Conservation (phyloP, 2,113 vertebrate genomes). For the Marmota monax region DNA sequence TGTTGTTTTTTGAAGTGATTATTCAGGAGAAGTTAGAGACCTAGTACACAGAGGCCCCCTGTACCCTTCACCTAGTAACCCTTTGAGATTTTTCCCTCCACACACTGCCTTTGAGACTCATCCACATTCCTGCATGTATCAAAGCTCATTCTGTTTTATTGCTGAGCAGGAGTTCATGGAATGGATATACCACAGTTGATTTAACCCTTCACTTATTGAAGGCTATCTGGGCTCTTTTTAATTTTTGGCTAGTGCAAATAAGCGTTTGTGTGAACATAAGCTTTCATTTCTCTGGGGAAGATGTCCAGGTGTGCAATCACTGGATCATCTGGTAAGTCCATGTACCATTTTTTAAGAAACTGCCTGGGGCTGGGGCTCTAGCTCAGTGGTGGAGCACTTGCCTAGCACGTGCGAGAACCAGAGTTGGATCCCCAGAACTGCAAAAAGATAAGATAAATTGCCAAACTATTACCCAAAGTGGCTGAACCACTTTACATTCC, state of each 20-base stretch:
- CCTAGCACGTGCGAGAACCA: too few species aligned
- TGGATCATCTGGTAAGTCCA: background rate
- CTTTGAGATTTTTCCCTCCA: background rate
- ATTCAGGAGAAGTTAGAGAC: background rate
- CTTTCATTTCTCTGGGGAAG: background rate
- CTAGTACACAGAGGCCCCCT: background rate
- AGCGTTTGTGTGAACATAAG: background rate
- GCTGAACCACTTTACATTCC: background rate
- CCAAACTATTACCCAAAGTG: background rate
- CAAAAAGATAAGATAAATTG: background rate
- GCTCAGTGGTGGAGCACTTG: background rate
- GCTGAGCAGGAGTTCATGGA: background rate
- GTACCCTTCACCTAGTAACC: too few species aligned
- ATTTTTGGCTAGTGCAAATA: background rate
- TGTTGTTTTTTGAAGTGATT: background rate
- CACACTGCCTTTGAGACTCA: background rate
- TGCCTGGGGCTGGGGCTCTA: background rate
- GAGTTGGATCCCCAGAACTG: too few species aligned
- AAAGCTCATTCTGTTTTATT: background rate
- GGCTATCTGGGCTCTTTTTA: background rate
- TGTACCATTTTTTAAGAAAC: background rate
- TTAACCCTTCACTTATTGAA: background rate
- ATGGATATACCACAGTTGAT: background rate
- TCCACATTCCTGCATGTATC: rapidly evolving
- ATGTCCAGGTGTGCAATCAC: background rate